Base-by-base conservation (phyloP, 2,113 vertebrate species). In the Thalassarche chlororhynchos region DNA sequence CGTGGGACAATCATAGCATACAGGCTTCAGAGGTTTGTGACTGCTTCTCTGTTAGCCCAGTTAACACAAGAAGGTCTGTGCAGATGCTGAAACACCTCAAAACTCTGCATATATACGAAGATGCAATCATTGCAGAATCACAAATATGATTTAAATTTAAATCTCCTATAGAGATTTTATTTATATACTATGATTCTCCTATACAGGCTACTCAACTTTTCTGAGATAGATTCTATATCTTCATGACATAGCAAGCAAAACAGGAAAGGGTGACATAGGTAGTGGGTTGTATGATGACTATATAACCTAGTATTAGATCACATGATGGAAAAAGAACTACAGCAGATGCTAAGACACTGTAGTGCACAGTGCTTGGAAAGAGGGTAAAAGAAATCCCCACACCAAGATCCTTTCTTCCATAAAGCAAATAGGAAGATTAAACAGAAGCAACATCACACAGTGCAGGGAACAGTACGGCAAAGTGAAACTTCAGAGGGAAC, bases 281-380 rank as follows among this genome's bases (percentile, higher is more conserved):
- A 38, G 47, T 2, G 9, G 28, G 9, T 0, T 31, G 29, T 29
- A 1, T 6, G 32, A 12, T 4, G 29, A 40, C 60, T 32, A 0
- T 8, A 26, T 5, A 55, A 62, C n/a, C 21, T 14, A 47, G 49
- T 60, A 17, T 49, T 32, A 13, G 42, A 1, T 17, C 1, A 1
- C 58, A 74, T 3, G 4, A 1, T 4, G 42, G 44, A 28, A 79
- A 26, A 38, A 40, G 5, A 49, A 3, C 38, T 15, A 7, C 54
- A 57, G 52, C 47, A 54, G 58, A 31, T 1, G 42, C n/a, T 23
- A 69, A 20, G 44, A 58, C 16, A 36, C 23, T 25, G 26, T 17
- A 38, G 18, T 12, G 1, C 6, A 26, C 2, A 2, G 74, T 14
- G 8, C 32, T 85, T 75, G 23, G 47, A 4, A 46, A 84, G 25